A percentile compares a stretch with the other conserved stretches of the same genome.
These are phyloP conservation scores for Pegea sp. DNA, from an alignment of 23 tunicate genomes.

Conservation along the genomic window DNA sequence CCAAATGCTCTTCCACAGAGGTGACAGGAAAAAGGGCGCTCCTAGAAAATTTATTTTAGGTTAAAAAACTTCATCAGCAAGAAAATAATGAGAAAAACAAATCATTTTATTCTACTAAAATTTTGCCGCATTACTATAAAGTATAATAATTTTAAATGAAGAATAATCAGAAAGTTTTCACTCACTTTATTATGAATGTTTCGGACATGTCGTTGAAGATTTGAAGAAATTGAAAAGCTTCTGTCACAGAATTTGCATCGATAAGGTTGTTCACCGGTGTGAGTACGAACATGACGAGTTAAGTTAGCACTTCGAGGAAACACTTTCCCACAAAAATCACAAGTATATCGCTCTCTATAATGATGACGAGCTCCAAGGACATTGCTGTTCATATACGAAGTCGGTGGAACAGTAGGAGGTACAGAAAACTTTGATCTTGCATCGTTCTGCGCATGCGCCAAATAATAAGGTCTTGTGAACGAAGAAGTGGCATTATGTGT, in stretches of 20 bases:
- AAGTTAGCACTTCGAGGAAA: slow-evolving; percentile 97
- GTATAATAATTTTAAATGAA: too few species aligned
- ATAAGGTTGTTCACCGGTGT: slow-evolving; percentile 99
- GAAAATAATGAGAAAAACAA: too few species aligned
- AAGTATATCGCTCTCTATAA: slow-evolving; percentile 47
- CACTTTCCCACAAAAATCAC: slow-evolving; percentile 75
- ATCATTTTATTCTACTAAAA: too few species aligned
- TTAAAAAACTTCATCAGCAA: too few species aligned
- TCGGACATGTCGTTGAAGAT: slow-evolving; percentile 85
- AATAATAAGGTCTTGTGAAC: too few species aligned
- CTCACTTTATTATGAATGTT: slow-evolving; percentile 86
- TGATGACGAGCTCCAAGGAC: slow-evolving; percentile 2
- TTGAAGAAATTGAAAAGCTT: slow-evolving; percentile 94
- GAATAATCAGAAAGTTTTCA: too few species aligned
- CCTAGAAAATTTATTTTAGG: slow-evolving; percentile 39
- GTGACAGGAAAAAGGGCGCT: slow-evolving; percentile 82
- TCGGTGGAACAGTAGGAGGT: not conserved
- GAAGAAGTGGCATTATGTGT: too few species aligned
- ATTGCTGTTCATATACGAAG: not conserved
- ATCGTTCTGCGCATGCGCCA: too few species aligned
- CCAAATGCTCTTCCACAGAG: slow-evolving; percentile 88
- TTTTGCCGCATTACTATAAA: too few species aligned
- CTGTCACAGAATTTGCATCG: slow-evolving; percentile 77
- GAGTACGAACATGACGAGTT: slow-evolving; percentile 89
- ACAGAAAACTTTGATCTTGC: not conserved